Evolutionary conservation across 2,888 invertebrate genomes (phyloP).

Genomic region (Andrena flavipes): DNA sequence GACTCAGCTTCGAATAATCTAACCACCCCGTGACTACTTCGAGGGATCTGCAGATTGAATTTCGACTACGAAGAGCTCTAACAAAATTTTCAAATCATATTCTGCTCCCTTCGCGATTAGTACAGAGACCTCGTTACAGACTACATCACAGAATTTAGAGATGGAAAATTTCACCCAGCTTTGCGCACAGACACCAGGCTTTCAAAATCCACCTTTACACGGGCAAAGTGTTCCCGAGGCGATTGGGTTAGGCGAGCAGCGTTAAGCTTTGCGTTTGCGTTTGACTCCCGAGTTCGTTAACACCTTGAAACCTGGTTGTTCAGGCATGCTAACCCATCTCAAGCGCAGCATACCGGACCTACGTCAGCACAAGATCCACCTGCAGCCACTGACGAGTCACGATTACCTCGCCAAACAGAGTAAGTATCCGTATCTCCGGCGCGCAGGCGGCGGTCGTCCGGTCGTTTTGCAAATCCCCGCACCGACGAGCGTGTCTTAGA

Average conservation of each 20-base stretch:
- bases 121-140: too few relatives aligned
- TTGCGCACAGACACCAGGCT: too few relatives aligned
- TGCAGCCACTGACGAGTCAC: constrained; percentile 92
- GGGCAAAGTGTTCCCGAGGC: constrained; percentile 19
- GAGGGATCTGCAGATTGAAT: too few relatives aligned
- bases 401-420: constrained; percentile 85
- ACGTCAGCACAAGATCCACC: constrained; percentile 90
- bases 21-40: too few relatives aligned
- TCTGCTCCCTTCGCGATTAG: too few relatives aligned
- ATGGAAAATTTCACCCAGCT: too few relatives aligned
- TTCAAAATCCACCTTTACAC: not conserved
- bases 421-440: constrained; percentile 72
- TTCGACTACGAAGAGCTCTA: too few relatives aligned
- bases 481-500: not conserved
- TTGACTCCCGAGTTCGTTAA: constrained; percentile 80
- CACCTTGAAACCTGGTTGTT: constrained; percentile 85
- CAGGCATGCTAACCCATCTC: constrained; percentile 95
- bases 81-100: too few relatives aligned
- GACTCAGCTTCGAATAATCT: too few relatives aligned
- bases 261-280: constrained; percentile 74
- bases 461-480: not conserved
- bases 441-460: constrained; percentile 16
- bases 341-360: constrained; percentile 95
- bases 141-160: too few relatives aligned
- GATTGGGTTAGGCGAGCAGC: constrained; percentile 66